phyloP scores from a whole-genome alignment of 2,888 invertebrate genomes.

The Leucoptera coffeella region DNA sequence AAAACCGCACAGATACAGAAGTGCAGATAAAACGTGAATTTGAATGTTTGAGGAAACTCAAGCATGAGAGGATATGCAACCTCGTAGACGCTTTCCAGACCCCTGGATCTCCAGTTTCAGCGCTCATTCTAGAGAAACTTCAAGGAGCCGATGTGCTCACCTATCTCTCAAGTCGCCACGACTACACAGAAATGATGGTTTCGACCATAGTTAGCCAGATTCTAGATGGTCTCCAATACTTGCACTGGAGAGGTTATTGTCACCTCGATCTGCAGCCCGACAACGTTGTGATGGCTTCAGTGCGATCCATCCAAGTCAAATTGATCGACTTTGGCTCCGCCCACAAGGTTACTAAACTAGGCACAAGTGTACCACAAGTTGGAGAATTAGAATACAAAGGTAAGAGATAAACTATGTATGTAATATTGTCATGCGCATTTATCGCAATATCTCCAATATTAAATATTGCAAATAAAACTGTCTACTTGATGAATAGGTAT shows the following conservation, averaged over 20 bases:
- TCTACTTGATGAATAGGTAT: no score
- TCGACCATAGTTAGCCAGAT: constrained; percentile 81
- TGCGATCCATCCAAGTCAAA: constrained; percentile 80
- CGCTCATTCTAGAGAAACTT: constrained; percentile 73
- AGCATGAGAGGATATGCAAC: constrained; percentile 84
- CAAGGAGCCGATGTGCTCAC: constrained; percentile 90
- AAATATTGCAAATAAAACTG: no score
- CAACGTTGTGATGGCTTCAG: constrained; percentile 87
- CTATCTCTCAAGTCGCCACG: constrained; percentile 80
- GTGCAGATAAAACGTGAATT: constrained; percentile 72
- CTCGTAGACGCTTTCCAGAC: constrained; percentile 67
- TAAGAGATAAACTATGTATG: no score
- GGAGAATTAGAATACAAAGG: constrained; percentile 73
- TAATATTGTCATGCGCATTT: no score
- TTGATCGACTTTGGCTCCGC: constrained; percentile 89
- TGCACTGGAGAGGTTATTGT: constrained; percentile 89
- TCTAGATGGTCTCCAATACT: constrained; percentile 84
- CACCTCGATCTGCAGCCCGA: constrained; percentile 91
- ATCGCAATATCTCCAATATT: no score
- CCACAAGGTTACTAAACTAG: constrained; percentile 73
- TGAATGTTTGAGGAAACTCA: constrained; percentile 70
- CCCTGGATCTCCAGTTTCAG: constrained; percentile 60
- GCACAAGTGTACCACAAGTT: constrained; percentile 62
- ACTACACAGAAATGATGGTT: constrained; percentile 90
- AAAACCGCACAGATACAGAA: constrained; percentile 59